These are phyloP conservation scores for Trichopoda pennipes DNA, from an alignment of 2,888 invertebrate species.

Conservation along the genomic window DNA sequence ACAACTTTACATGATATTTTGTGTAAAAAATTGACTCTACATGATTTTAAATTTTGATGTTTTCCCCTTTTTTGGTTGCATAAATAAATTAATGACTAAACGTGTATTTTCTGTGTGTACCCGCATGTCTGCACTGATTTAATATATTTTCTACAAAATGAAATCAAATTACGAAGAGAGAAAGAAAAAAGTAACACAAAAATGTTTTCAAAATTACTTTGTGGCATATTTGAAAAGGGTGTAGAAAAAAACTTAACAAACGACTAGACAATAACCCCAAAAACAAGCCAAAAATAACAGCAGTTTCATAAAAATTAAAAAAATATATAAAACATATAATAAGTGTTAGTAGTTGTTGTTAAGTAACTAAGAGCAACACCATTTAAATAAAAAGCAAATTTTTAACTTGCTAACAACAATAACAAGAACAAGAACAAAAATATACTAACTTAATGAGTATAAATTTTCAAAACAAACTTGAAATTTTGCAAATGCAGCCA, in stretches of 20 bases:
- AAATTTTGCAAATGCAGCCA: slow-evolving; percentile 27
- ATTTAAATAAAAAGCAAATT: slow-evolving; percentile 18
- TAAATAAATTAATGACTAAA: slow-evolving; percentile 69
- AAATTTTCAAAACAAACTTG: slow-evolving; percentile 32
- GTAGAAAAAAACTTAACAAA: slow-evolving; percentile 36
- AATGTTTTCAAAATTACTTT: slow-evolving; percentile 50
- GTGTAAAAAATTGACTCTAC: slow-evolving; percentile 9
- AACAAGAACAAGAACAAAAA: not conserved
- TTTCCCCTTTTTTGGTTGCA: slow-evolving; percentile 35
- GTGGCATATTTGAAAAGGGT: slow-evolving; percentile 53
- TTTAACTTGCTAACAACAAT: slow-evolving; percentile 24
- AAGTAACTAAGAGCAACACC: slow-evolving; percentile 63
- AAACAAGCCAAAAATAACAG: slow-evolving; percentile 14
- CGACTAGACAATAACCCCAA: slow-evolving; percentile 61
- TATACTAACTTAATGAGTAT: slow-evolving; percentile 11
- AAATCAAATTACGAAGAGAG: slow-evolving; percentile 28
- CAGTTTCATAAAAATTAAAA: slow-evolving; percentile 47
- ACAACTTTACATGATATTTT: slow-evolving; percentile 19
- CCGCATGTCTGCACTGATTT: slow-evolving; percentile 68
- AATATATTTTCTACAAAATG: slow-evolving; percentile 53
- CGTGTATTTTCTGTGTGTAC: slow-evolving; percentile 64
- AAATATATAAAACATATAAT: not conserved
- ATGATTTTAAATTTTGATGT: not conserved
- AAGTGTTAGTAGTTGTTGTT: slow-evolving; percentile 60
- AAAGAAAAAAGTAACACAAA: slow-evolving; percentile 10